phyloP scores from a whole-genome alignment of 2,888 invertebrate species.

The Nomada ferruginata region DNA sequence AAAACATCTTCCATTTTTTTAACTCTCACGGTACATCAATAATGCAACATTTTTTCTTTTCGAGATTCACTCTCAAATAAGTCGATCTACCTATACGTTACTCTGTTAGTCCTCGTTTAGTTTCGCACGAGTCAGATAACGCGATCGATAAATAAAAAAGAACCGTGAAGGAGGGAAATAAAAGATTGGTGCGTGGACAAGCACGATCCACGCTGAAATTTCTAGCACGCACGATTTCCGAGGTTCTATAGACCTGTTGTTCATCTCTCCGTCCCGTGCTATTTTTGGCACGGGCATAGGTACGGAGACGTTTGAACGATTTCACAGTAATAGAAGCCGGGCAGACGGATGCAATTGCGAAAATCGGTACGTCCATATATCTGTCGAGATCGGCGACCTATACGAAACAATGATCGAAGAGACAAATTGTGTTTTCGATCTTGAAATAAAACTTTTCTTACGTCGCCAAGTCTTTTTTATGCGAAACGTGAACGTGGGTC shows the following conservation, averaged over 20 bases:
- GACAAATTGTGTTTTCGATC: neutral
- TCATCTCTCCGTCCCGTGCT: slow-evolving; percentile 56
- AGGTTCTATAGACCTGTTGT: slow-evolving; percentile 48
- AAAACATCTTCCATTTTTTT: neutral
- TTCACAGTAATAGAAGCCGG: slow-evolving; percentile 58
- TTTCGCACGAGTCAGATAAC: neutral
- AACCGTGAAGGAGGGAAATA: neutral
- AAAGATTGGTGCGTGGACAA: slow-evolving; percentile 6
- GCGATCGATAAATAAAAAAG: neutral
- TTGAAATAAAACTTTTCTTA: neutral
- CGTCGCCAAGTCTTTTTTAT: no score
- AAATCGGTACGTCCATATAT: slow-evolving; percentile 44
- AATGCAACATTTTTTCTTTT: neutral
- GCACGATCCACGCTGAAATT: slow-evolving; percentile 38
- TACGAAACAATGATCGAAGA: slow-evolving; percentile 7
- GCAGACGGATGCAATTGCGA: slow-evolving; percentile 59
- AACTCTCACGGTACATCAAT: no score
- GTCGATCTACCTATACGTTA: neutral
- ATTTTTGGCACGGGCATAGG: slow-evolving; percentile 57
- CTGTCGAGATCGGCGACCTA: slow-evolving; percentile 7
- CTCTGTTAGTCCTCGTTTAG: neutral
- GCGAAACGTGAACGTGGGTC: no score
- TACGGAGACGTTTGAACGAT: slow-evolving; percentile 56
- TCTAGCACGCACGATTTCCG: slow-evolving; percentile 52
- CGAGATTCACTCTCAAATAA: neutral